phyloP scores from a whole-genome alignment of 2,797 vertebrate genomes.

The Echiichthys vipera region DNA sequence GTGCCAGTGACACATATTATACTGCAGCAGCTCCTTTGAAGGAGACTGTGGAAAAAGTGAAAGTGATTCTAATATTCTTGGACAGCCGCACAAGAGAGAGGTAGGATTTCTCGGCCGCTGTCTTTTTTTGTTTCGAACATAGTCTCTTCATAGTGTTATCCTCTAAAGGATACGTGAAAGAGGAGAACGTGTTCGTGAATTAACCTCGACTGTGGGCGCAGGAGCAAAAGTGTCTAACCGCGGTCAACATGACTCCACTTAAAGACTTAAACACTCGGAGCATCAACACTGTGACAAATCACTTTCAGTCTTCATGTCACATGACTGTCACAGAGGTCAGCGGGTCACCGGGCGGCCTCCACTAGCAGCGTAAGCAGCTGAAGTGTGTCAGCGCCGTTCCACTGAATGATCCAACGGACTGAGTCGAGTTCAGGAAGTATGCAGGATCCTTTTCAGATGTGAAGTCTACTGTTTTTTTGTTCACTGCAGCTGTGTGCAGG shows the following conservation, averaged over 20 bases:
- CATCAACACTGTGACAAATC: conserved; percentile 23
- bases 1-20: conserved; percentile 32
- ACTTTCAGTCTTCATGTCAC: conserved; percentile 31
- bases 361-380: background rate
- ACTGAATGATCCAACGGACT: background rate
- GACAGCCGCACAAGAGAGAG: conserved; percentile 43
- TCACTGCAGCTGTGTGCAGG: background rate
- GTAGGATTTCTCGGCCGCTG: background rate
- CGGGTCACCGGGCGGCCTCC: background rate
- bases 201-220: conserved; percentile 12
- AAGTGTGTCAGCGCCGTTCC: conserved; percentile 15
- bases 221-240: background rate
- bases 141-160: conserved; percentile 21
- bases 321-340: conserved; percentile 36
- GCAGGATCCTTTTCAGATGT: conserved; percentile 16
- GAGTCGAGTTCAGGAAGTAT: background rate
- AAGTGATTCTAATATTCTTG: conserved; percentile 39
- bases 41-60: conserved; percentile 26
- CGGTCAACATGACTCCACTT: conserved; percentile 1
- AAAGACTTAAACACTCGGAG: conserved; percentile 6
- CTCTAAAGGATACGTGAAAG: conserved; percentile 23
- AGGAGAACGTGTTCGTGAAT: conserved; percentile 30
- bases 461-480: background rate
- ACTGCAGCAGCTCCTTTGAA: conserved; percentile 40
- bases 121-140: conserved; percentile 12